Base-by-base conservation (phyloP, 2,113 vertebrate genomes). In the Eurystomus gularis region DNA sequence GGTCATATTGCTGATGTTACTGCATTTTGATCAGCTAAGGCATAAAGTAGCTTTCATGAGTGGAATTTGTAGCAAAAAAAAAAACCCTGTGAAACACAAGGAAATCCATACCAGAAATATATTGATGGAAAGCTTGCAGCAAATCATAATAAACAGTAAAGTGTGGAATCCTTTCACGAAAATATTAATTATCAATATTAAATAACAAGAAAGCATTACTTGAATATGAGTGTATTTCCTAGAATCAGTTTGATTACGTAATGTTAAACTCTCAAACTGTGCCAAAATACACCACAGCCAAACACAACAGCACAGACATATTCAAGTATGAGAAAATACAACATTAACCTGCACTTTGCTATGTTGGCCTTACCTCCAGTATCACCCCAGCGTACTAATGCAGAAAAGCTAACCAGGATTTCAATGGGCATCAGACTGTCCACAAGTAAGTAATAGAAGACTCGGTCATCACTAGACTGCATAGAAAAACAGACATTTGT, bases 401-500 rank as follows among this genome's bases (percentile, higher is more conserved):
- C 98, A 94, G 99, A 99, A 96, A 99, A 99, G 72, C 98, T 98
- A 96, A 99, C 97, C 92, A 99, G 97, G 28, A 99, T 98, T 97
- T 99, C 98, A 75, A 95, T 96, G 49, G 99, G 98, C 71, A 96
- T 98, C 90, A 98, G 83, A 88, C 97, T 99, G 94, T 99, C 99
- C 96, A 99, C 98, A 93, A 97, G 98, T 51, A 99, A 97, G 94
- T 98, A 99, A 97, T 99, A 97, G 78, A 92, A 95, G 61, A 97
- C 94, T 82, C 78, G 97, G 7, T 98, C 98, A 48, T 98, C 97
- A 93, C 95, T 82, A 91, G 91, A 96, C 99, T 99, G 92, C 35
- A 94, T 28, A 66, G 79, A 93, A 90, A 86, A 79, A 93, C 9
- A 15, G 15, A 55, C 6, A 40, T 44, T 71, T 69, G 54, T 29